A percentile compares a stretch with the other conserved stretches of the same genome.
Evolutionary conservation across 1,140 invertebrate species (phyloP).

Genomic region (Mycetomoellerius zeteki): DNA sequence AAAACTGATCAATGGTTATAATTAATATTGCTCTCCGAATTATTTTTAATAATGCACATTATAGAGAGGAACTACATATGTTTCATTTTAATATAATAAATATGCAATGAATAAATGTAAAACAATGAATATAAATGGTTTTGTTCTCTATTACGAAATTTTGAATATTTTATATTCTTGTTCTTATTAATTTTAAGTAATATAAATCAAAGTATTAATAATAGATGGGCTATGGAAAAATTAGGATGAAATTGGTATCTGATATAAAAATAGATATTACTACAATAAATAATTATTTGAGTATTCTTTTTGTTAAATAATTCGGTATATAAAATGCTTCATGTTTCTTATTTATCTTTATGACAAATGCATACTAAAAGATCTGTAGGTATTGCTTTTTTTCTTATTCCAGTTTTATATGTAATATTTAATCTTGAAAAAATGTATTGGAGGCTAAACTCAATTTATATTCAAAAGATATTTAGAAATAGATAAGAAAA

Average conservation of each 20-base stretch:
- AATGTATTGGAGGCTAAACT: neutral
- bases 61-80: neutral
- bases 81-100: neutral
- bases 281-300: neutral
- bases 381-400: neutral
- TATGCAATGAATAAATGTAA: neutral
- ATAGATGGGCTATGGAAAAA: neutral
- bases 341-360: neutral
- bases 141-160: neutral
- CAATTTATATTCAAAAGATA: neutral
- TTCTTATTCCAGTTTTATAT: neutral
- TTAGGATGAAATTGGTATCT: neutral
- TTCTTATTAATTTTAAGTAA: neutral
- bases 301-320: neutral
- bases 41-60: neutral
- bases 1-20: neutral
- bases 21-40: neutral
- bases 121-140: neutral
- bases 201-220: neutral
- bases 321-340: neutral
- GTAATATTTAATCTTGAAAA: slow-evolving; percentile 2
- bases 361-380: neutral
- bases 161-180: neutral
- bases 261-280: neutral
- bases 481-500: neutral